These are phyloP conservation scores for Trichopoda pennipes DNA, from an alignment of 2,888 invertebrate species.

Conservation along the genomic window DNA sequence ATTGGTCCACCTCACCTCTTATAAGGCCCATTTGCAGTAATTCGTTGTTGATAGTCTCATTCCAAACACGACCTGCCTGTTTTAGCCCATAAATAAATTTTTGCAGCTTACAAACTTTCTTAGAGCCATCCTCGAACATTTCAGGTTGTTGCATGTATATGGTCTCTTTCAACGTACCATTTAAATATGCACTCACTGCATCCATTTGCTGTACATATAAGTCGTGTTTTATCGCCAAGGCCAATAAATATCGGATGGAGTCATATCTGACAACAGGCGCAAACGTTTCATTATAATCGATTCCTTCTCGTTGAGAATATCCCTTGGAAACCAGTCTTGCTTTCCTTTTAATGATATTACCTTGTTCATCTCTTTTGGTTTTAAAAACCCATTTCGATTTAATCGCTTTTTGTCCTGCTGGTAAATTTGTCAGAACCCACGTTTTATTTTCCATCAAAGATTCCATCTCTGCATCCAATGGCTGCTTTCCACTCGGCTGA, in stretches of 20 bases:
- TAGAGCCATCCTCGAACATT: slow-evolving; percentile 44
- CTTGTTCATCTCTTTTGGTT: no score
- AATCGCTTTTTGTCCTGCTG: no score
- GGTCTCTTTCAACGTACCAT: slow-evolving; percentile 10
- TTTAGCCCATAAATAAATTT: slow-evolving; percentile 47
- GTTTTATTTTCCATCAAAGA: no score
- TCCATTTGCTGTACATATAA: slow-evolving; percentile 32
- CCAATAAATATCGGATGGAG: slow-evolving; percentile 9
- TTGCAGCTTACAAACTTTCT: slow-evolving; percentile 55
- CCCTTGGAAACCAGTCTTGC: no score
- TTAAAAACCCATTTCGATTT: no score
- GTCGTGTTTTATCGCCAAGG: no score
- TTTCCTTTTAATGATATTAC: no score
- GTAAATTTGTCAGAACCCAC: no score
- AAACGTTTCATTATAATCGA: slow-evolving; percentile 26
- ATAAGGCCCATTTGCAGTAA: slow-evolving; percentile 25
- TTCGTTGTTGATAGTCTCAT: slow-evolving; percentile 25
- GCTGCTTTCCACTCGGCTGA: not conserved
- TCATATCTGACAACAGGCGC: slow-evolving; percentile 66
- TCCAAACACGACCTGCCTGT: no score
- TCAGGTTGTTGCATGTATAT: slow-evolving; percentile 33
- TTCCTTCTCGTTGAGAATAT: no score
- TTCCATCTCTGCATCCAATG: no score
- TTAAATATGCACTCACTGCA: slow-evolving; percentile 28
- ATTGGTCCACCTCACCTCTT: slow-evolving; percentile 53